These are phyloP conservation scores for Phylloscopus collybita DNA, from an alignment of 2,797 vertebrate genomes.

Conservation along the genomic window DNA sequence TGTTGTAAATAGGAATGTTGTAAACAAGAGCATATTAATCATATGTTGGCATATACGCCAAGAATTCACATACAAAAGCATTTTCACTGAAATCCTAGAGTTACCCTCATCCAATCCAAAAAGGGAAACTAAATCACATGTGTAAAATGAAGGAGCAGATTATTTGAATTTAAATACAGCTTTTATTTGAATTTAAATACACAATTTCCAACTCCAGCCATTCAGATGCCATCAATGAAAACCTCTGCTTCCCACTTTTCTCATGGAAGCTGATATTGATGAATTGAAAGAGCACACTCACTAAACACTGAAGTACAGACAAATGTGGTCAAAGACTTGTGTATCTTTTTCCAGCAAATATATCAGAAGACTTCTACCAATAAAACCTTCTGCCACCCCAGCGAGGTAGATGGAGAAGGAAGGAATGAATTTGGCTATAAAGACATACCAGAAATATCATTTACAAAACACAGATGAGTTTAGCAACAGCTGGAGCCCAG, in stretches of 20 bases:
- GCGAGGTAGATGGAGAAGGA: not conserved
- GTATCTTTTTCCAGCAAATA: not conserved
- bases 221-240: not conserved
- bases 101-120: not conserved
- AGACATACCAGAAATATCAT: not conserved
- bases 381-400: not conserved
- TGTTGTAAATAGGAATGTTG: not conserved
- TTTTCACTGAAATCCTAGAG: not conserved
- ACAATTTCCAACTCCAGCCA: not conserved
- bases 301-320: not conserved
- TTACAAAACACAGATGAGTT: not conserved
- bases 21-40: conserved; percentile 24
- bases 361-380: not conserved
- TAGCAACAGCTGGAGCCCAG: not conserved
- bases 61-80: conserved; percentile 2
- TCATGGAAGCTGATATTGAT: not conserved
- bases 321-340: not conserved
- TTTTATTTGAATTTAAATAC: not conserved
- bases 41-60: not conserved
- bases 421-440: not conserved
- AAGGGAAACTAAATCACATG: not conserved
- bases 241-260: not conserved
- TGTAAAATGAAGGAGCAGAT: not conserved
- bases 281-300: not conserved
- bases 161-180: not conserved